Evolutionary conservation across 2,797 vertebrate species (phyloP), one percentile per base, ranked within the genome.

Genomic region (Stomatorhinus walkeri): DNA sequence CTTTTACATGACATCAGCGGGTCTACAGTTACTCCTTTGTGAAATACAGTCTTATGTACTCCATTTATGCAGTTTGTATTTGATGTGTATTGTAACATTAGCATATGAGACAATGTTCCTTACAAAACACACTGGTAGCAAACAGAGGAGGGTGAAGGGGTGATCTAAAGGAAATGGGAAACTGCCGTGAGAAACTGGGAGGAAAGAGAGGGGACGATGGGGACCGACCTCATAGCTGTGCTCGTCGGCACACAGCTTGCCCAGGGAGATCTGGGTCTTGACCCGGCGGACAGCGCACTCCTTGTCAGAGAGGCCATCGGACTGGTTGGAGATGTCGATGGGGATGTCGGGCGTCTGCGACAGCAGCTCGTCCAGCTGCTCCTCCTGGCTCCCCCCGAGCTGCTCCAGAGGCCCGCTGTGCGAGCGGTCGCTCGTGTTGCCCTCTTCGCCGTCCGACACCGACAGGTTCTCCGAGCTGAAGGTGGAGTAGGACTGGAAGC

Each of bases 391-490:
- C 90, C 93, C 90, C 8, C 95, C 96, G 89, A 97, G 91, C 90
- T 96, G 96, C 87, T 98, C 98, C 0, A 98, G 96, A 19, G 98
- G 98, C 2, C 96, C 96, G 24, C 96, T 96, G 95, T 98, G 97
- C 0, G 98, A 99, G 92, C 98, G 98, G 92, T 99, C 98, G 0
- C 98, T 99, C 14, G 98, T 99, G 94, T 99, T 99, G n/a, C 98
- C 98, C 93, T 99, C 98, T 93, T 99, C 98, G 16, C 98, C 98
- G 0, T 99, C 98, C 0, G 98, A 98, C 92, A 97, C 98, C 0
- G 98, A 99, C 94, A 99, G 96, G 92, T 99, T 99, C 95, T 99
- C 98, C 0, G 98, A 99, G 94, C 98, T 99, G 93, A 99, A 99
- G 64, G 98, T 99, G 3, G 98, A 99, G 91, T 98, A 99, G 0